Evolutionary conservation across 2,797 vertebrate species (phyloP).

Genomic region (Furcifer pardalis): DNA sequence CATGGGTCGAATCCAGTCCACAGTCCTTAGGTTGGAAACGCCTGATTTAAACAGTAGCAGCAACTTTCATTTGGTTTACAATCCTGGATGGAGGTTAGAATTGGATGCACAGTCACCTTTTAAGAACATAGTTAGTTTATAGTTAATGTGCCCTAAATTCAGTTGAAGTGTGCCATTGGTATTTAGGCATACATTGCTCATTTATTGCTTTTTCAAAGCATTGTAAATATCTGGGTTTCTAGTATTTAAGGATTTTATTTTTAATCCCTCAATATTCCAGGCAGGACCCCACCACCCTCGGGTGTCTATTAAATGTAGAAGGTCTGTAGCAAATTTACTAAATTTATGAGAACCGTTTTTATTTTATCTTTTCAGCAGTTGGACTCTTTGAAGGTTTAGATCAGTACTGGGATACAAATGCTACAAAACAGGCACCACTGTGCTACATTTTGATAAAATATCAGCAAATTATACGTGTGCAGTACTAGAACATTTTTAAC

Average conservation of each 20-base stretch:
- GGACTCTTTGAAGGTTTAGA: accelerated
- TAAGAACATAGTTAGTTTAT: not conserved
- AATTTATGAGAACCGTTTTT: not conserved
- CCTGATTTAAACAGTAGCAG: too few relatives aligned
- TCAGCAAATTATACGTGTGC: not conserved
- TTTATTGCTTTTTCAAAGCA: not conserved
- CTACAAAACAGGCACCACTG: not conserved
- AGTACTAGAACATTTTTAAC: not conserved
- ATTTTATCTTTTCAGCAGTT: not conserved
- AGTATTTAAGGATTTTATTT: not conserved
- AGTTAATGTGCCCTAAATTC: not conserved
- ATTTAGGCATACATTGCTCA: not conserved
- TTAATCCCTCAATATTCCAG: not conserved
- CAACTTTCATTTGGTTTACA: too few relatives aligned
- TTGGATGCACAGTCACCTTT: too few relatives aligned
- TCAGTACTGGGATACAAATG: not conserved
- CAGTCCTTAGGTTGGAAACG: too few relatives aligned
- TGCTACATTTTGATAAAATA: not conserved
- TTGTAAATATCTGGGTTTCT: not conserved
- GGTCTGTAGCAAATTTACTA: not conserved
- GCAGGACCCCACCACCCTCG: too few relatives aligned
- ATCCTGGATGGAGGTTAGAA: not conserved
- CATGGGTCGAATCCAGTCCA: too few relatives aligned
- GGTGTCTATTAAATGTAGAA: not conserved
- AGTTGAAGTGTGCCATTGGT: not conserved